These are phyloP conservation scores for Zosterops hypoxanthus DNA, from an alignment of 2,113 vertebrate species.

Conservation along the genomic window DNA sequence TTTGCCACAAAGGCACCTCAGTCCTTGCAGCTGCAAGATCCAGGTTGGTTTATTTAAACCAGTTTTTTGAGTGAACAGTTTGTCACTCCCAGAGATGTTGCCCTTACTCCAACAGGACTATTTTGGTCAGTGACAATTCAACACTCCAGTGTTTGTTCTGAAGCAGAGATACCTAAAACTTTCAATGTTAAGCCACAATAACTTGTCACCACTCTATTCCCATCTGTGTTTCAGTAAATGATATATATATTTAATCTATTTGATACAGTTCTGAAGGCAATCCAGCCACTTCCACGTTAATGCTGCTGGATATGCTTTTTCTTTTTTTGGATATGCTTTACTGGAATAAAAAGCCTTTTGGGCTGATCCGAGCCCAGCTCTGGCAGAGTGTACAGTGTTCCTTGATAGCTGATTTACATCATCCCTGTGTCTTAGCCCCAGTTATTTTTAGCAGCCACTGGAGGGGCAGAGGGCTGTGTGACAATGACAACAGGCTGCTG, in stretches of 20 bases:
- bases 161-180: slow-evolving; percentile 12
- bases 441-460: slow-evolving; percentile 36
- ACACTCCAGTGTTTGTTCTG: not conserved
- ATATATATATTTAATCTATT: slow-evolving; percentile 6
- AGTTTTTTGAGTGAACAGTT: not conserved
- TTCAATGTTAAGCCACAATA: not conserved
- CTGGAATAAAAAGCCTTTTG: slow-evolving; percentile 19
- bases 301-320: not conserved
- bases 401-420: slow-evolving; percentile 52
- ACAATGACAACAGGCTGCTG: not conserved
- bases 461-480: slow-evolving; percentile 11
- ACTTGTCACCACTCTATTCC: slow-evolving; percentile 6
- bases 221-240: not conserved
- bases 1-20: slow-evolving; percentile 13
- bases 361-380: not conserved
- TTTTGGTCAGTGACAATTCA: slow-evolving; percentile 14
- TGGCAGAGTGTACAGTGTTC: slow-evolving; percentile 24
- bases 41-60: slow-evolving; percentile 5
- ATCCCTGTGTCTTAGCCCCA: not conserved
- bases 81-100: not conserved
- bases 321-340: not conserved
- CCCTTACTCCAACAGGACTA: not conserved
- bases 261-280: slow-evolving; percentile 17
- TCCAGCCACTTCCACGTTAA: not conserved
- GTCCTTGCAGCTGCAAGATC: slow-evolving; percentile 12